Evolutionary conservation across 2,113 vertebrate species (phyloP).

Genomic region (Coreoperca whiteheadi): DNA sequence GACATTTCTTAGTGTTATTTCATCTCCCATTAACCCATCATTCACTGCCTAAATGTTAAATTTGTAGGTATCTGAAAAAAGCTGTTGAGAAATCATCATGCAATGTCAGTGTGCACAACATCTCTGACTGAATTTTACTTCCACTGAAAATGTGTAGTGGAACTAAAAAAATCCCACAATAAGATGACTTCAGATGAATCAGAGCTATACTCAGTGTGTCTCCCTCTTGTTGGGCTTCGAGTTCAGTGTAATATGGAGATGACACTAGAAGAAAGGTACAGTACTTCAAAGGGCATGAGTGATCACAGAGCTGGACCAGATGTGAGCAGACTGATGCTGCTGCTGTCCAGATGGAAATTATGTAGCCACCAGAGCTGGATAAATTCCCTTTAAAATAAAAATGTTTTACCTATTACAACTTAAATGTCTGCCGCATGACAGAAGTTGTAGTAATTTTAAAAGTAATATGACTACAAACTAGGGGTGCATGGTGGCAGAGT

Average conservation of each 20-base stretch:
- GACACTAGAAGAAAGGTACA: slow-evolving; percentile 85
- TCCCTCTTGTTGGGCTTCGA: slow-evolving; percentile 62
- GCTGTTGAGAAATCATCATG: background rate
- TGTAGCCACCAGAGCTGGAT: background rate
- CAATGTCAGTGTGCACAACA: background rate
- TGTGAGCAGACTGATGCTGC: slow-evolving; percentile 73
- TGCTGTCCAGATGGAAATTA: slow-evolving; percentile 49
- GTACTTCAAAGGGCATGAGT: slow-evolving; percentile 86
- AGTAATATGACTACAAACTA: background rate
- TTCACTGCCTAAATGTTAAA: background rate
- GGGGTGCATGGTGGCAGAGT: no score
- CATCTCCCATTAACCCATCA: background rate
- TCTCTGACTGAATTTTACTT: background rate
- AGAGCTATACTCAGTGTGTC: background rate
- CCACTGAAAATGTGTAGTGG: background rate
- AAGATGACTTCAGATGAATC: slow-evolving; percentile 5
- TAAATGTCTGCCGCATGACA: slow-evolving; percentile 5
- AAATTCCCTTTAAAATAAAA: background rate
- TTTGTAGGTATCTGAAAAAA: background rate
- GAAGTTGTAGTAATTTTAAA: background rate
- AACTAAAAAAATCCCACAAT: slow-evolving; percentile 6
- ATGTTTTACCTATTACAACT: background rate
- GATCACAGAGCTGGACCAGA: slow-evolving; percentile 88
- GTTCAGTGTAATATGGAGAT: slow-evolving; percentile 88
- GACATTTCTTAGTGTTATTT: background rate